Conservation (phyloP, 1,140 invertebrate species). For the Drosophila ogumai region DNA sequence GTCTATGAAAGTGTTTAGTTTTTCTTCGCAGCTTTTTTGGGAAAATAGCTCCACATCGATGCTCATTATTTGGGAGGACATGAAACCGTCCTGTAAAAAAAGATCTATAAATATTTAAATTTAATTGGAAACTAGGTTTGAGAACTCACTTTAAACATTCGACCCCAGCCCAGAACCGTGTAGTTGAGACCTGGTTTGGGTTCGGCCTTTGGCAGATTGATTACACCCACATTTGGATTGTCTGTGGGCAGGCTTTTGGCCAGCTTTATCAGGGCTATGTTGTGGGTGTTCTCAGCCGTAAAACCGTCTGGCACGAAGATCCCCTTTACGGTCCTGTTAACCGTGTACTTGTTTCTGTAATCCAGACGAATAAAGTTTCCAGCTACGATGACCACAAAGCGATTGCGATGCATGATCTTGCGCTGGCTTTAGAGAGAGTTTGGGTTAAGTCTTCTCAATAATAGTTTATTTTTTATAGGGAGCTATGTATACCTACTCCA, state of each 20-base stretch:
- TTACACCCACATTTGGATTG: slow-evolving; percentile 37
- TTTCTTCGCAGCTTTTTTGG: slow-evolving; percentile 6
- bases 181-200: slow-evolving; percentile 28
- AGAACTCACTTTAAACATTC: slow-evolving; percentile 32
- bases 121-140: too few relatives aligned
- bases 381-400: slow-evolving; percentile 45
- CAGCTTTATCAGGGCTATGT: slow-evolving; percentile 50
- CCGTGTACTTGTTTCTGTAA: fast-evolving
- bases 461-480: too few relatives aligned
- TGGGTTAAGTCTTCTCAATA: too few relatives aligned
- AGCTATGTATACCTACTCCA: slow-evolving; percentile 59
- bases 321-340: slow-evolving; percentile 22
- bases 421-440: slow-evolving; percentile 29
- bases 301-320: slow-evolving; percentile 51
- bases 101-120: too few relatives aligned
- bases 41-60: slow-evolving; percentile 45
- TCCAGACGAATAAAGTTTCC: slow-evolving; percentile 45
- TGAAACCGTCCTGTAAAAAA: slow-evolving; percentile 31
- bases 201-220: slow-evolving; percentile 22
- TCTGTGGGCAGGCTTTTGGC: slow-evolving; percentile 7
- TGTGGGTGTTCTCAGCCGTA: slow-evolving; percentile 51
- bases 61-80: slow-evolving; percentile 36
- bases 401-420: slow-evolving; percentile 41
- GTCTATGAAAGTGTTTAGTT: slow-evolving; percentile 22
- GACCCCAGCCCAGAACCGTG: slow-evolving; percentile 60